phyloP scores from a whole-genome alignment of 2,797 vertebrate genomes.

The Parambassis ranga region DNA sequence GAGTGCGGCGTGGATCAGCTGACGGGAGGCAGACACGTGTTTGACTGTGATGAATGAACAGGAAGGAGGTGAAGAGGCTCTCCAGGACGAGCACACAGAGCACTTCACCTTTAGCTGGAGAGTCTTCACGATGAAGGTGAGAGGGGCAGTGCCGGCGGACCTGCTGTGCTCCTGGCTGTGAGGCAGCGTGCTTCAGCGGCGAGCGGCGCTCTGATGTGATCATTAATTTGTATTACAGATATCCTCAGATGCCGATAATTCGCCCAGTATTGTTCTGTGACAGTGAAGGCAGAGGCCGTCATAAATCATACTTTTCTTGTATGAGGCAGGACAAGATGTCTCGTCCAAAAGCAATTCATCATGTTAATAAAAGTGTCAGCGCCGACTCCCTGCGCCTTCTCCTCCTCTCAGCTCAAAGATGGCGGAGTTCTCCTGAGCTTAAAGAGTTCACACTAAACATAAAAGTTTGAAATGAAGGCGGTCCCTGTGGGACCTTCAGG shows the following conservation, averaged over 20 bases:
- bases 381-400: neutral
- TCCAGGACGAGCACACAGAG: too few relatives aligned
- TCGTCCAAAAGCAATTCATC: constrained; percentile 60
- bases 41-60: too few relatives aligned
- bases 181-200: constrained; percentile 36
- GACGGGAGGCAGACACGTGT: too few relatives aligned
- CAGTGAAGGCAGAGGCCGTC: constrained; percentile 47
- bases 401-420: neutral
- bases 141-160: too few relatives aligned
- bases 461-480: neutral
- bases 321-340: constrained; percentile 47
- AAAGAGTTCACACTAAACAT: neutral
- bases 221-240: constrained; percentile 67
- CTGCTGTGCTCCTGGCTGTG: too few relatives aligned
- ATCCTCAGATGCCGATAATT: constrained; percentile 56
- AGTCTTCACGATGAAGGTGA: too few relatives aligned
- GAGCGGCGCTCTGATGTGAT: constrained; percentile 49
- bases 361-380: constrained; percentile 58
- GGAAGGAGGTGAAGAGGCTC: too few relatives aligned
- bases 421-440: constrained; percentile 22
- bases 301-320: constrained; percentile 63
- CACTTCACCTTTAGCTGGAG: too few relatives aligned
- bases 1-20: too few relatives aligned
- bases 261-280: constrained; percentile 53
- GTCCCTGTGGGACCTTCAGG: neutral